Evolutionary conservation across 2,888 invertebrate species (phyloP), one percentile per base, ranked within the genome.

Genomic region (Kryphioiulus occultus): DNA sequence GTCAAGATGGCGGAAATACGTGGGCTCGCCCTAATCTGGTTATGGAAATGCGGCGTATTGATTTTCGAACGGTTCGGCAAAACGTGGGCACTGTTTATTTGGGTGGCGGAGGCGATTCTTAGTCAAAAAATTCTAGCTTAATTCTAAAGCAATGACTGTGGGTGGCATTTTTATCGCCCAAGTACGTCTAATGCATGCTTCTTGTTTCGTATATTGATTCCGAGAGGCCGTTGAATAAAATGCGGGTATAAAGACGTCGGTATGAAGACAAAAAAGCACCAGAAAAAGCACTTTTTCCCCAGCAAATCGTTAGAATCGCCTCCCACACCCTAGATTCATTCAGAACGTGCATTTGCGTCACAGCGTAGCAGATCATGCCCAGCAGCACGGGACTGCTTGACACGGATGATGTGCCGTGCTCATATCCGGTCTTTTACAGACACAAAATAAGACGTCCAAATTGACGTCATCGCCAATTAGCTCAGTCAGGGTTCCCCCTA

Each of bases 101-200:
- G 12, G 19, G 19, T 47, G 19, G 17, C 17, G 19, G 47, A 47
- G 19, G 53, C n/a, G 53, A 17, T 59, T 7, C n/a, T n/a, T 59
- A 59, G 53, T n/a, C n/a, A n/a, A n/a, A 59, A n/a, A 59, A n/a
- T 59, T n/a, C 53, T n/a, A 59, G n/a, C n/a, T 59, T 59, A 59
- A 59, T 59, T 59, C 53, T 59, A 19, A 7, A 17, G n/a, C 5
- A 59, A 59, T 7, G 53, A 59, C 53, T 59, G 53, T 59, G 53
- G 53, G 53, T 59, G 53, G n/a, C n/a, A 9, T 59, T 39, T 39
- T 39, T 39, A 39, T 39, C 39, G 39, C 9, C 39, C 39, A 39
- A 59, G 53, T 59, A n/a, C 19, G 17, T 59, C 53, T 59, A 59
- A 59, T 59, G 53, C 53, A 59, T n/a, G 53, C 53, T 59, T 19